A percentile compares a stretch with the other conserved stretches of the same genome.
Evolutionary conservation across 2,797 vertebrate species (phyloP).

Genomic region (Coregonus ussuriensis): DNA sequence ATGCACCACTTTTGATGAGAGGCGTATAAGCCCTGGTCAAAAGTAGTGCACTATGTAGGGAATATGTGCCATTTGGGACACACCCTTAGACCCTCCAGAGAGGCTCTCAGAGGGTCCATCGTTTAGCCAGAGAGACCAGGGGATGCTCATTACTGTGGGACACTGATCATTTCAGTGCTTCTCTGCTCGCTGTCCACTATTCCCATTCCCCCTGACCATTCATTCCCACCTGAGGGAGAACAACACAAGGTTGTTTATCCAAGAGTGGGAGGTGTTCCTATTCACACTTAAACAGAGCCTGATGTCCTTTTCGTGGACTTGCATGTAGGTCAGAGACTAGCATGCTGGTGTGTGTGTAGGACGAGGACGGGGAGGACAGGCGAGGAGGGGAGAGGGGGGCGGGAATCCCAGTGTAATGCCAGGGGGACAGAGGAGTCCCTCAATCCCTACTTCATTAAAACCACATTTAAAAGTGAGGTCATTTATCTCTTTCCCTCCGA

Average conservation of each 20-base stretch:
- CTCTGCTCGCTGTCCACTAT: neutral
- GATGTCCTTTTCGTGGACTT: conserved; percentile 62
- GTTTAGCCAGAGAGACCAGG: conserved; percentile 51
- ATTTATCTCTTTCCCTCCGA: conserved; percentile 79
- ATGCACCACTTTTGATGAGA: neutral
- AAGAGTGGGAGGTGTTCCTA: conserved; percentile 34
- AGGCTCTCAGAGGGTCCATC: conserved; percentile 45
- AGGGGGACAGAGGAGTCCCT: conserved; percentile 72
- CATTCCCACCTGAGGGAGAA: conserved; percentile 38
- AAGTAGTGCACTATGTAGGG: neutral
- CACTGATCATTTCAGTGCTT: conserved; percentile 45
- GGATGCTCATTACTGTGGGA: conserved; percentile 50
- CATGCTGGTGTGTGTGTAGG: neutral
- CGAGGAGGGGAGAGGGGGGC: conserved; percentile 54
- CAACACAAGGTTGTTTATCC: conserved; percentile 40
- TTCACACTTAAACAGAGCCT: conserved; percentile 29
- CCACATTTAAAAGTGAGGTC: conserved; percentile 80
- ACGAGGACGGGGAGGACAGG: conserved; percentile 20
- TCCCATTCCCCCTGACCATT: neutral
- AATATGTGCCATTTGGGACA: neutral
- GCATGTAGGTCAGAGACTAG: conserved; percentile 78
- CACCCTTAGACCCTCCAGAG: neutral
- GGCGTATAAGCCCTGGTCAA: neutral
- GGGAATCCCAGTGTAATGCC: conserved; percentile 61
- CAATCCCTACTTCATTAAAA: conserved; percentile 84